A percentile compares a stretch with the other conserved stretches of the same genome.
These are phyloP conservation scores for Xylota sylvarum DNA, from an alignment of 2,888 invertebrate species.

Conservation along the genomic window DNA sequence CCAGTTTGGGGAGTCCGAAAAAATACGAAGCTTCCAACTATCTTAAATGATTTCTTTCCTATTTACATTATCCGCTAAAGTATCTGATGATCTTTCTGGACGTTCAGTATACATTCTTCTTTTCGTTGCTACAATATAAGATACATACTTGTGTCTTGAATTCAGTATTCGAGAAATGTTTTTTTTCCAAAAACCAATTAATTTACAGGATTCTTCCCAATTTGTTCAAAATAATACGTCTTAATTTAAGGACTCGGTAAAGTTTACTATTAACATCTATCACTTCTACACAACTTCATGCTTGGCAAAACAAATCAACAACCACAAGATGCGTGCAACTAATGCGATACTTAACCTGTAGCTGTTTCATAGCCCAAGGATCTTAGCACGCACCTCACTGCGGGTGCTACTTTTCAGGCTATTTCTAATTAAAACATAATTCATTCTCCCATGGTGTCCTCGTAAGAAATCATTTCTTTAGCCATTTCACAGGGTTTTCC, in stretches of 20 bases:
- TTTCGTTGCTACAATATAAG: no score
- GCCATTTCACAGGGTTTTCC: conserved; percentile 57
- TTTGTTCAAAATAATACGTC: conserved; percentile 32
- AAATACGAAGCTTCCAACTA: no score
- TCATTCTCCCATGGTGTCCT: conserved; percentile 68
- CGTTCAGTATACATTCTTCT: no score
- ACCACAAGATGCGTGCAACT: conserved; percentile 70
- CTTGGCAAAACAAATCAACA: conserved; percentile 65
- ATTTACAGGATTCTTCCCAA: conserved; percentile 17
- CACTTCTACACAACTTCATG: conserved; percentile 51
- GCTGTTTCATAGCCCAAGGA: conserved; percentile 70
- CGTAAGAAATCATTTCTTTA: conserved; percentile 71
- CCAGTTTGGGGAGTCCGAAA: no score
- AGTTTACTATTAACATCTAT: conserved; percentile 27
- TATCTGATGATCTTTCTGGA: no score
- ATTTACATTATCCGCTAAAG: no score
- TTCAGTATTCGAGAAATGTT: no score
- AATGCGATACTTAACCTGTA: conserved; percentile 67
- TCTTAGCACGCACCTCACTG: conserved; percentile 67
- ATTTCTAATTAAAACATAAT: conserved; percentile 77
- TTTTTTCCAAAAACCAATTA: conserved; percentile 18
- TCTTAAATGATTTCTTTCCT: no score
- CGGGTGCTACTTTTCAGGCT: conserved; percentile 71
- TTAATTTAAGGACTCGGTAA: conserved; percentile 25
- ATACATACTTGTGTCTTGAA: no score